Percentiles rank a stretch among this genome's conserved stretches.
phyloP scores from a whole-genome alignment of 2,113 vertebrate species.

The Parus major region DNA sequence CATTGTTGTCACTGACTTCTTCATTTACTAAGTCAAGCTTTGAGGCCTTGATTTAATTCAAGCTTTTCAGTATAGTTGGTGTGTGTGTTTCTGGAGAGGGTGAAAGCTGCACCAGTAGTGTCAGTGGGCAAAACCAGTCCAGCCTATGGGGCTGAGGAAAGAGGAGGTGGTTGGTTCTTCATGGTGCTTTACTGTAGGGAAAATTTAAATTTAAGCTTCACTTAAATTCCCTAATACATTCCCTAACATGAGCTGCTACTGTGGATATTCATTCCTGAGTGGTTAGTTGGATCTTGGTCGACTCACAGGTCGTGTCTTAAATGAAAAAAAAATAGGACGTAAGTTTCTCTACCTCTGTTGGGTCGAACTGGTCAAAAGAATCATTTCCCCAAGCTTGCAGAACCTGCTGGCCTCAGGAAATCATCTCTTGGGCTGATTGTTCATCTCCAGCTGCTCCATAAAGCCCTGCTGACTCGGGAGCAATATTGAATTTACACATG shows the following conservation, averaged over 20 bases:
- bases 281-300: background rate
- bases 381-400: background rate
- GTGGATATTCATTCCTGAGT: background rate
- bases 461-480: background rate
- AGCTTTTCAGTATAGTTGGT: background rate
- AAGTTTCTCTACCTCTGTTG: background rate
- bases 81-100: background rate
- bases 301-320: background rate
- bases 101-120: fast-evolving
- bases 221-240: background rate
- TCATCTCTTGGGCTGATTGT: background rate
- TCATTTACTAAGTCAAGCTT: background rate
- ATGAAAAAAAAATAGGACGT: background rate
- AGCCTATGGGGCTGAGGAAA: background rate
- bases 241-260: fast-evolving
- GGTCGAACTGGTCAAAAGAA: background rate
- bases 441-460: background rate
- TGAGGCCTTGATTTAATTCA: background rate
- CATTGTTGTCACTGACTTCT: background rate
- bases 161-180: background rate
- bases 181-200: background rate
- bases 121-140: background rate
- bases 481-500: background rate
- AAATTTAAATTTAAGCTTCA: background rate
- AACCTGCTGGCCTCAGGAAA: background rate